A percentile compares a stretch with the other conserved stretches of the same genome.
Evolutionary conservation across 2,888 invertebrate species (phyloP).

Genomic region (Lepas anatifera): DNA sequence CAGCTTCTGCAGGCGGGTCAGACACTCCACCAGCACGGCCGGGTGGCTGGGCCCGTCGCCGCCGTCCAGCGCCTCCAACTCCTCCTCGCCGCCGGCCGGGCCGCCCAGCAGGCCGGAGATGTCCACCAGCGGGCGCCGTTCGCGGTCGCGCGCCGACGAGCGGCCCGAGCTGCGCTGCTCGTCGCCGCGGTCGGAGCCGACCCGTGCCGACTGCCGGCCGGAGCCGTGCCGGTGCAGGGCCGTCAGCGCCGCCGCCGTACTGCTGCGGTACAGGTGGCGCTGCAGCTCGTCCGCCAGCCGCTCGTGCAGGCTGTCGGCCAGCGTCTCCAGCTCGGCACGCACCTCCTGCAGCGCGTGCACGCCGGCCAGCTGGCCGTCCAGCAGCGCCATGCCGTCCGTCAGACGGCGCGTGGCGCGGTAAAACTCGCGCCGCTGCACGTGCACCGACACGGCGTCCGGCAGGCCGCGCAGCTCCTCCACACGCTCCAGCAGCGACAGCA

Average conservation of each 20-base stretch:
- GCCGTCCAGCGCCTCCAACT: slow-evolving; percentile 17
- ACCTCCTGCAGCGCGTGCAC: slow-evolving; percentile 76
- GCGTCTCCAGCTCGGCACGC: slow-evolving; percentile 53
- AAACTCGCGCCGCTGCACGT: slow-evolving; percentile 60
- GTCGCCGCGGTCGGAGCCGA: slow-evolving; percentile 17
- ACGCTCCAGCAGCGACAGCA: slow-evolving; percentile 73
- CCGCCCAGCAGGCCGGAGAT: slow-evolving; percentile 9
- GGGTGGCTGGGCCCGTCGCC: slow-evolving; percentile 50
- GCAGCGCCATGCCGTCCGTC: slow-evolving; percentile 52
- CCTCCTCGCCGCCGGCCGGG: slow-evolving; percentile 17
- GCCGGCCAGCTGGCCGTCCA: slow-evolving; percentile 59
- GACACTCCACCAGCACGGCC: slow-evolving; percentile 65
- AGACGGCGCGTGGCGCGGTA: slow-evolving; percentile 72
- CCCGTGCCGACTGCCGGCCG: slow-evolving; percentile 24
- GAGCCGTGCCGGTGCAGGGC: slow-evolving; percentile 49
- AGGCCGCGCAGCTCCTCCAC: slow-evolving; percentile 58
- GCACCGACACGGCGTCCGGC: slow-evolving; percentile 51
- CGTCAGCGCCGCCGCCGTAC: slow-evolving; percentile 40
- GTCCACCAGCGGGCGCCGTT: slow-evolving; percentile 16
- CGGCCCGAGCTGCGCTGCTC: slow-evolving; percentile 19
- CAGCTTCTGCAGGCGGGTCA: slow-evolving; percentile 67
- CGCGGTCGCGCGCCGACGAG: slow-evolving; percentile 18
- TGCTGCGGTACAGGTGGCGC: slow-evolving; percentile 54
- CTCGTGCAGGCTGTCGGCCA: slow-evolving; percentile 48
- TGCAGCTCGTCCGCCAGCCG: slow-evolving; percentile 57